Evolutionary conservation across 1,140 invertebrate genomes (phyloP), one percentile per base, ranked within the genome.

Genomic region (Telenomus remus): DNA sequence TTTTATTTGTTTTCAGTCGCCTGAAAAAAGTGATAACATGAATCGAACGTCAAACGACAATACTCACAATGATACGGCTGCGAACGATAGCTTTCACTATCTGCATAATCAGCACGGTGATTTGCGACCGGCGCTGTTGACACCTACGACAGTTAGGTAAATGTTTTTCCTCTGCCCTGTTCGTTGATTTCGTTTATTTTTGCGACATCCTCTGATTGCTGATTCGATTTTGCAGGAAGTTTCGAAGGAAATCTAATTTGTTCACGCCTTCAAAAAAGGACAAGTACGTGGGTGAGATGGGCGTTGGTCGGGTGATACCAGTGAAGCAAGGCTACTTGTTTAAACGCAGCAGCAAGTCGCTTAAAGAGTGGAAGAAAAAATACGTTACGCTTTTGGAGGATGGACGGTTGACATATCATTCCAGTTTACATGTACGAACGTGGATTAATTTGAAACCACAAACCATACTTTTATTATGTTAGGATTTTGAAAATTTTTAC

Each of bases 351-450:
- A 97, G 94, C 86, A 98, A 99, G 86, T 94, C 96, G 0, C 86
- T 99, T 48, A 98, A 98, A 87, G 98, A 99, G 81, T 96, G 98
- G 96, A 99, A 99, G 88, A 99, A 99, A 89, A 99, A 99, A 87
- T 99, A 99, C 88, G 98, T 99, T 0, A 97, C 97, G 0, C 87
- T 99, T 3, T 94, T 95, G 81, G 95, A 97, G 88, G 96, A 99
- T 89, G 97, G 97, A 7, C 89, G 94, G 78, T 90, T 99, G 34
- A 97, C 96, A 14, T 99, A 99, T 90, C 96, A 99, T 89, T 94
- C 96, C 0, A 98, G 95, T 88, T 90, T 99, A 78, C 95, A 97
- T 89, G 95, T 95, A 89, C 92, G 91, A n/a, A n/a, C n/a, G n/a
- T n/a, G n/a, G 91, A 54, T 14, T 61, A 39, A 54, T 53, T 42